Evolutionary conservation across 2,797 vertebrate genomes (phyloP), one percentile per base, ranked within the genome.

Genomic region (Artibeus jamaicensis): DNA sequence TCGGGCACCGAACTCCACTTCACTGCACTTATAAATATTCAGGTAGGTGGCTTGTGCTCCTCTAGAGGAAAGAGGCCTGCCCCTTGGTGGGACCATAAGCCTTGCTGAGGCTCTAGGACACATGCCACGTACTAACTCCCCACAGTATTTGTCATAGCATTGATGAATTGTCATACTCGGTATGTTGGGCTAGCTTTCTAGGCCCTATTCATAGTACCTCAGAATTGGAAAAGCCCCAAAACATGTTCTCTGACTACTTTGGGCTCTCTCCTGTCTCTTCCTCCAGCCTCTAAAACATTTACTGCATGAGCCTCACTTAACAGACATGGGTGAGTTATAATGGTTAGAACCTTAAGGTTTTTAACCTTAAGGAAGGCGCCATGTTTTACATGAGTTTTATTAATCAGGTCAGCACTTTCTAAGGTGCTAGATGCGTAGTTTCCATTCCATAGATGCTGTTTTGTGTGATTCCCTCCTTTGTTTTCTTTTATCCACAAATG

Each of bases 21-120:
- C 97, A 99, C 99, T 93, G 99, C 99, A 39, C 98, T 99, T 91
- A 99, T 99, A 97, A 99, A 99, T 37, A 96, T 99, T 96, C 99
- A 99, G 99, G 99, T 99, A 98, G 93, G 97, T 97, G 74, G 37
- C n/a, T 19, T 90, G 18, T 92, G 57, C 14, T 57, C 15, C 44
- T 26, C 62, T 86, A 62, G 34, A 82, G 29, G 55, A 93, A 92
- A 46, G 53, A 91, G 34, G 34, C 22, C 71, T 93, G 8, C 3
- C 34, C 42, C 10, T 93, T 70, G 48, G 14, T 82, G 24, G 59
- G 34, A 42, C 37, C 65, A 19, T 10, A 46, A 88, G 22, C 10
- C n/a, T 95, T 96, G 11, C 84, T 89, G 44, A 93, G 65, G 26
- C 55, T 74, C 71, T 2, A 59, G 59, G 22, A 44, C 37, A 77